A percentile compares a stretch with the other conserved stretches of the same genome.
phyloP scores from a whole-genome alignment of 2,797 vertebrate genomes.

The Squalus acanthias region DNA sequence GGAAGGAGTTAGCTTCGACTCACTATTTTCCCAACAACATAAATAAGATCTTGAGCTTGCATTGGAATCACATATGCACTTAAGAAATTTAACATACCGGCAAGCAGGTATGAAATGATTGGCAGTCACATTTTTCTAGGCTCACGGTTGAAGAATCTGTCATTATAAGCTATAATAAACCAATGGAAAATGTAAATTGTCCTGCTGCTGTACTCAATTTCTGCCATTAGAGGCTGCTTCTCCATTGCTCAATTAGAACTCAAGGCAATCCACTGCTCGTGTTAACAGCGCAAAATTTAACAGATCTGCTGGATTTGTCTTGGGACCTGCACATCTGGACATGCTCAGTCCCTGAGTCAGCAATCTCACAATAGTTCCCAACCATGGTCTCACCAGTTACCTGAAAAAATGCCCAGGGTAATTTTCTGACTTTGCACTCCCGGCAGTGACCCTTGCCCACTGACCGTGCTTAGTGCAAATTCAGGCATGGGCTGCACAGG shows the following conservation, averaged over 20 bases:
- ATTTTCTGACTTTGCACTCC: neutral
- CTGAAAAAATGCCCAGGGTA: neutral
- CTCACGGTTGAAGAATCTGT: neutral
- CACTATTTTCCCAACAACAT: neutral
- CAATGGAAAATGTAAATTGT: neutral
- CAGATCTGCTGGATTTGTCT: neutral
- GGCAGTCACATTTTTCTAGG: neutral
- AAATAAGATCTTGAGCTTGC: neutral
- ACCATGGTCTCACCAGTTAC: neutral
- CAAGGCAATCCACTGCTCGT: neutral
- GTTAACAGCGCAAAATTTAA: neutral
- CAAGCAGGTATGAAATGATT: neutral
- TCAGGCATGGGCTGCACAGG: neutral
- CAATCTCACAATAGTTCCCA: neutral
- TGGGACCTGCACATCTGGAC: neutral
- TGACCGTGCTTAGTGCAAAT: neutral
- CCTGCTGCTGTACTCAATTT: neutral
- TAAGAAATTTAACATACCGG: neutral
- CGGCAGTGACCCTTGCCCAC: neutral
- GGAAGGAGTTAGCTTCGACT: neutral
- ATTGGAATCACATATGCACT: neutral
- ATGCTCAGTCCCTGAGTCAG: neutral
- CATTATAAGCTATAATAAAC: neutral
- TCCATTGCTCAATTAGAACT: neutral
- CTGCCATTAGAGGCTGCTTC: conserved; percentile 9